Conservation (phyloP, 2,888 invertebrate genomes). For the Hirtodrosophila duncani region DNA sequence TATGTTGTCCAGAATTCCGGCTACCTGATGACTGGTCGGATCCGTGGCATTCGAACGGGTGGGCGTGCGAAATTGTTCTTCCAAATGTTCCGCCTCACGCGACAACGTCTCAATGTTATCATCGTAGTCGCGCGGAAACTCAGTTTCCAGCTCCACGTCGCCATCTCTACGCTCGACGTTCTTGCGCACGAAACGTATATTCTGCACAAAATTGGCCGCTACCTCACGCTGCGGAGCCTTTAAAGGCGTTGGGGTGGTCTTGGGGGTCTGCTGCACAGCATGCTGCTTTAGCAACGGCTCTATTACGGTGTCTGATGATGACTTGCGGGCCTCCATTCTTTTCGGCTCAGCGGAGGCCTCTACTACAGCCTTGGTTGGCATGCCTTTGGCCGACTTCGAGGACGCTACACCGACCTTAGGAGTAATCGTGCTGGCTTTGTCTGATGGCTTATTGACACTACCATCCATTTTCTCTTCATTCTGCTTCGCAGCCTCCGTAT, state of each 20-base stretch:
- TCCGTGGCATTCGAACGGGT: conserved; percentile 61
- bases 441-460: conserved; percentile 43
- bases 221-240: conserved; percentile 32
- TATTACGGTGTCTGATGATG: conserved; percentile 59
- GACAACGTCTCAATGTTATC: conserved; percentile 78
- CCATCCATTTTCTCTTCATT: conserved; percentile 65
- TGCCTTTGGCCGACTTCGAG: conserved; percentile 58
- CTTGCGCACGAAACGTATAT: conserved; percentile 77
- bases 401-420: conserved; percentile 44
- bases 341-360: conserved; percentile 36
- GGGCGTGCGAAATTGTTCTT: conserved; percentile 77
- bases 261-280: conserved; percentile 36
- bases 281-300: conserved; percentile 51
- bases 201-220: conserved; percentile 56
- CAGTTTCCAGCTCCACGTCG: conserved; percentile 76
- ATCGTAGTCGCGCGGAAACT: conserved; percentile 78
- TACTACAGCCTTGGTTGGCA: conserved; percentile 42
- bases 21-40: conserved; percentile 48
- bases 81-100: conserved; percentile 78
- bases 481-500: conserved; percentile 35
- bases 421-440: conserved; percentile 26
- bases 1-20: conserved; percentile 59
- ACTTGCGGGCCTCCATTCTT: conserved; percentile 56
- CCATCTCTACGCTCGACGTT: conserved; percentile 76
- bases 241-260: conserved; percentile 39